Percentiles rank a stretch among this genome's conserved stretches.
These are phyloP conservation scores for Lophura nycthemera DNA, from an alignment of 2,113 vertebrate species.

Conservation along the genomic window DNA sequence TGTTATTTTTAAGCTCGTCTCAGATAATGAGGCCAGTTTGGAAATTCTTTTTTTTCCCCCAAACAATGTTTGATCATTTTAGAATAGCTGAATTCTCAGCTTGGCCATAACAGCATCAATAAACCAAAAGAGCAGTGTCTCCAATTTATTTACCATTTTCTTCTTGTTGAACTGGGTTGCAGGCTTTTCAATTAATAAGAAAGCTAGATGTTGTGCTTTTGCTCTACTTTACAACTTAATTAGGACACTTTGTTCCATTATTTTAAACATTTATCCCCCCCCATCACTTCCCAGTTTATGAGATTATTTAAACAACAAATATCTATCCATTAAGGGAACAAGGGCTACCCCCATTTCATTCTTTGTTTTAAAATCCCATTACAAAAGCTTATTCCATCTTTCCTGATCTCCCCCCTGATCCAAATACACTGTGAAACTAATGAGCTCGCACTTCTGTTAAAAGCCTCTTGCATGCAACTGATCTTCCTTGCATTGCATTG, in stretches of 20 bases:
- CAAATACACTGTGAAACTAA: neutral
- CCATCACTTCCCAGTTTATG: neutral
- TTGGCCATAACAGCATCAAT: conserved; percentile 73
- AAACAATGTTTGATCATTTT: conserved; percentile 70
- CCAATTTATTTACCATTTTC: conserved; percentile 64
- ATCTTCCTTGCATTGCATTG: neutral
- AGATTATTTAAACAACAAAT: neutral
- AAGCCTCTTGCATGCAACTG: neutral
- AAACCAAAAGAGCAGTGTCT: conserved; percentile 51
- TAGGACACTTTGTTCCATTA: neutral
- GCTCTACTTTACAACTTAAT: conserved; percentile 18
- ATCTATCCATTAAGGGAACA: neutral
- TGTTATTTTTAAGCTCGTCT: conserved; percentile 75
- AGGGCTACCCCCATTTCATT: neutral
- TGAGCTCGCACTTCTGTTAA: conserved; percentile 15
- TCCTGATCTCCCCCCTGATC: neutral
- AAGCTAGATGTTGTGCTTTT: conserved; percentile 7
- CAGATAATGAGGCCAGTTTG: conserved; percentile 82
- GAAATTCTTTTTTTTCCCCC: conserved; percentile 61
- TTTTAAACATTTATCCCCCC: neutral
- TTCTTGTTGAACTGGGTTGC: conserved; percentile 6
- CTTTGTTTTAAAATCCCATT: neutral
- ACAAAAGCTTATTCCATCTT: neutral
- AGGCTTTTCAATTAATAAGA: conserved; percentile 66
- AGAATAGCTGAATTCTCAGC: conserved; percentile 68